Evolutionary conservation across 2,113 vertebrate species (phyloP), one percentile per base, ranked within the genome.

Genomic region (Callipepla californica): DNA sequence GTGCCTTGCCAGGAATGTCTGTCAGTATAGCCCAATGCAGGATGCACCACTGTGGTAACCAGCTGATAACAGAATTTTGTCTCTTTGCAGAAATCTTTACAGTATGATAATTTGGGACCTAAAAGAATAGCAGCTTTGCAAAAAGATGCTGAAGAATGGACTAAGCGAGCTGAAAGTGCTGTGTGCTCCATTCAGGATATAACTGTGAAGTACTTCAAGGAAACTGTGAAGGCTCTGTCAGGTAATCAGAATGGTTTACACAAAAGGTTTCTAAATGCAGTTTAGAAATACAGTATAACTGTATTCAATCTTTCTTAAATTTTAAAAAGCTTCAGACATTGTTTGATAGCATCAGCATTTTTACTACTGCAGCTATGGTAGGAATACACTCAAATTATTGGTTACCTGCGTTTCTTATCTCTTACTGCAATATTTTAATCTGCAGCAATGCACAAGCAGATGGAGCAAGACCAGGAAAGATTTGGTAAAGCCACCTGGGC

Each of bases 131-230:
- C 92, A 50, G 97, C 97, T 79, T 95, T 99, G 95, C 96, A 99
- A 97, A 98, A 97, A 82, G 99, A 99, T 94, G 98, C 98, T 6
- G 97, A 98, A 47, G 98, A 99, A 65, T 99, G 99, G 99, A 98
- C 97, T 53, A 96, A 84, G 36, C 97, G 95, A 90, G 98, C 98
- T 20, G 98, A 98, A 57, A 98, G 98, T 15, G 99, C 99, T 1
- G 96, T 98, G 15, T 97, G 97, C 92, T 99, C 98, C 42, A 99
- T 99, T 90, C 98, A 99, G 94, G 98, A 99, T 92, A 98, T 99
- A 97, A 99, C 99, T 11, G 99, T 99, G 93, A 98, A 97, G 94
- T 99, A 99, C 96, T 99, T 99, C 95, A 98, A 97, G 90, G 98
- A 99, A 95, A 99, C 99, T 17, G 98, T 97, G 32, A 98, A 98